phyloP scores from a whole-genome alignment of 2,888 invertebrate genomes.

The Diaprepes abbreviatus region DNA sequence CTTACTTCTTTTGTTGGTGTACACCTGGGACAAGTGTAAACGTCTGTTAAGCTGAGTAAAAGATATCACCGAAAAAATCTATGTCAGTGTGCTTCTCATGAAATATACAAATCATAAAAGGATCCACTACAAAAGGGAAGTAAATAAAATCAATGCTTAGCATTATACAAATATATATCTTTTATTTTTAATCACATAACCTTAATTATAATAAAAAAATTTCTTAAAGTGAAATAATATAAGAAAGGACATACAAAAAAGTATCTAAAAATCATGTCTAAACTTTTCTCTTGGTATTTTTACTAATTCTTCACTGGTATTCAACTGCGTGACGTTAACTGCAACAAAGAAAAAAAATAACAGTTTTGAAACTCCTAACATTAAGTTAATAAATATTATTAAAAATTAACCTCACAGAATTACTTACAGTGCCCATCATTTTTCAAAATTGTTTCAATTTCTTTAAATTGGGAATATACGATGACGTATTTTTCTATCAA shows the following conservation, averaged over 20 bases:
- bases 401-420: too few species aligned
- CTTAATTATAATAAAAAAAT: neutral
- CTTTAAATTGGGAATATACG: conserved; percentile 58
- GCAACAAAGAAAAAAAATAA: conserved; percentile 44
- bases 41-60: too few species aligned
- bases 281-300: conserved; percentile 49
- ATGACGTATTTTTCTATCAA: conserved; percentile 57
- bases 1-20: too few species aligned
- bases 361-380: neutral
- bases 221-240: neutral
- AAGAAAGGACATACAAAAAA: neutral
- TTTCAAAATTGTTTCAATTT: conserved; percentile 54
- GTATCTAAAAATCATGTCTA: conserved; percentile 46
- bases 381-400: too few species aligned
- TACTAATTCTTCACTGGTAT: conserved; percentile 54
- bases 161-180: neutral
- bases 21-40: too few species aligned
- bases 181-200: conserved; percentile 1
- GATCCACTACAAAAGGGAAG: too few species aligned
- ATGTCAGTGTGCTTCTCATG: too few species aligned
- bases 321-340: conserved; percentile 54
- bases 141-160: neutral
- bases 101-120: too few species aligned
- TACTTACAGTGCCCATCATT: conserved; percentile 50
- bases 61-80: too few species aligned